These are phyloP conservation scores for Oncorhynchus masou DNA, from an alignment of 2,113 vertebrate species.

Conservation along the genomic window DNA sequence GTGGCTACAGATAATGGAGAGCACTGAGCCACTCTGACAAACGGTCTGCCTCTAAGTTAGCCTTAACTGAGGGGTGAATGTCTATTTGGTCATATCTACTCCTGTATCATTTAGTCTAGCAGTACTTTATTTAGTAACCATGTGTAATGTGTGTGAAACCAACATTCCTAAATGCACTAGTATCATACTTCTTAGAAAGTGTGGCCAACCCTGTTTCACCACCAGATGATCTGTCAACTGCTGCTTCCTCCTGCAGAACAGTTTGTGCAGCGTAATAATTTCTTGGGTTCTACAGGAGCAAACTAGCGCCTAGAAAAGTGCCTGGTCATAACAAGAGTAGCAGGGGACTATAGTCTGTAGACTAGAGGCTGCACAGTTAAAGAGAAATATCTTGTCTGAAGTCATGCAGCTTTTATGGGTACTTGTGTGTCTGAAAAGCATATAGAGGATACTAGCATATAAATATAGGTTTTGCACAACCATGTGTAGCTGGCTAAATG, in stretches of 20 bases:
- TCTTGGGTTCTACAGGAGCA: slow-evolving; percentile 10
- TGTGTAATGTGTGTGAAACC: not conserved
- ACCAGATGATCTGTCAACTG: not conserved
- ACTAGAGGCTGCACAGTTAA: not conserved
- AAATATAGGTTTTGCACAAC: too few species aligned
- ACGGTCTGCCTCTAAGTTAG: not conserved
- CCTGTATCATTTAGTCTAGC: too few species aligned
- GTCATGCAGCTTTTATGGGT: not conserved
- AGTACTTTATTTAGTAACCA: too few species aligned
- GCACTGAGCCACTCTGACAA: not conserved
- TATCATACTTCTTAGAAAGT: not conserved
- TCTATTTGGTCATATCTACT: not conserved
- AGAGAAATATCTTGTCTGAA: not conserved
- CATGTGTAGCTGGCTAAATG: too few species aligned
- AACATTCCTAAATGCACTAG: too few species aligned
- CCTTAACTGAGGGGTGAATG: not conserved
- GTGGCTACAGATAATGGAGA: not conserved
- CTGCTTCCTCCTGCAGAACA: slow-evolving; percentile 13
- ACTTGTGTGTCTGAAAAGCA: not conserved
- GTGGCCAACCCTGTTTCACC: not conserved
- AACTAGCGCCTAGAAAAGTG: slow-evolving; percentile 6
- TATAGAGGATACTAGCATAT: not conserved
- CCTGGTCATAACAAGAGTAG: slow-evolving; percentile 27
- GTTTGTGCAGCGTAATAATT: slow-evolving; percentile 31
- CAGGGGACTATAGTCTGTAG: not conserved